These are phyloP conservation scores for Sesamia nonagrioides DNA, from an alignment of 1,140 invertebrate genomes.

Conservation along the genomic window DNA sequence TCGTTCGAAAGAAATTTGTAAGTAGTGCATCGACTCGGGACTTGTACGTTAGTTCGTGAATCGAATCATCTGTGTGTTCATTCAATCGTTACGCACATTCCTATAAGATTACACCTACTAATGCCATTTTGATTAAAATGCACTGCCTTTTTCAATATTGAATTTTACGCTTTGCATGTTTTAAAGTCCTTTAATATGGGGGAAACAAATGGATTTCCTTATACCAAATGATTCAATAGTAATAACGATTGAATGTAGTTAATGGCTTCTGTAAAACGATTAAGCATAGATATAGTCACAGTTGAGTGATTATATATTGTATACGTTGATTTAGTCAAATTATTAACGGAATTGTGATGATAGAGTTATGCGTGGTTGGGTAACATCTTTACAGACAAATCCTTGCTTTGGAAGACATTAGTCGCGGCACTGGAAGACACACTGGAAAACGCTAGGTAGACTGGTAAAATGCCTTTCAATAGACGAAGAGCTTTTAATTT, in stretches of 20 bases:
- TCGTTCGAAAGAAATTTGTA: too few species aligned
- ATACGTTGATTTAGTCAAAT: background rate
- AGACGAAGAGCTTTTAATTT: too few species aligned
- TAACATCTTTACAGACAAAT: too few species aligned
- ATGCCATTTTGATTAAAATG: constrained; percentile 85
- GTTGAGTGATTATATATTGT: background rate
- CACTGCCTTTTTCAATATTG: constrained; percentile 83
- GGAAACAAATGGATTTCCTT: constrained; percentile 68
- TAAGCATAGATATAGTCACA: background rate
- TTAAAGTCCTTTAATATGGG: constrained; percentile 66
- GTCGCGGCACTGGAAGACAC: too few species aligned
- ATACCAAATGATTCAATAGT: constrained; percentile 18
- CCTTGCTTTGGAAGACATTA: too few species aligned
- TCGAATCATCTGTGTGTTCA: constrained; percentile 59
- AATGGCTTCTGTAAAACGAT: background rate
- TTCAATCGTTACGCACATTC: constrained; percentile 73
- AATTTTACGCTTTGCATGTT: constrained; percentile 76
- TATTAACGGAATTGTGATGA: too few species aligned
- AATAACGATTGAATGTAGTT: constrained; percentile 9
- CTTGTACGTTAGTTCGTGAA: constrained; percentile 2
- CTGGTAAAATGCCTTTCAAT: too few species aligned
- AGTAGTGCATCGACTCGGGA: too few species aligned
- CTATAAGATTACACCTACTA: constrained; percentile 83
- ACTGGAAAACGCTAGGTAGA: too few species aligned
- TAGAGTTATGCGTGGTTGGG: too few species aligned